phyloP scores from a whole-genome alignment of 1,140 invertebrate species.

The Archegozetes longisetosus region DNA sequence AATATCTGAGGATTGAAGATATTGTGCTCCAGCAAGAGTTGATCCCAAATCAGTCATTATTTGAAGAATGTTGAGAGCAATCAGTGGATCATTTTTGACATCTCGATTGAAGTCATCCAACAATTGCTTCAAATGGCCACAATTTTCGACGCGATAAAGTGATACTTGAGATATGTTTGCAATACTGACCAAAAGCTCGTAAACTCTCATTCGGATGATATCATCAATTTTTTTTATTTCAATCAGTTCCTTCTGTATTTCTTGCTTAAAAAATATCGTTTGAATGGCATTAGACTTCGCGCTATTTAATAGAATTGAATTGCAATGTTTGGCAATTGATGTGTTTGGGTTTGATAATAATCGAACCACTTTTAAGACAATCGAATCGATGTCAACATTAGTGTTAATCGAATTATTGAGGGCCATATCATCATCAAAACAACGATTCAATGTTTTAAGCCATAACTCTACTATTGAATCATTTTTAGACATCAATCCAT shows the following conservation, averaged over 20 bases:
- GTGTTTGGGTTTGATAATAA: neutral
- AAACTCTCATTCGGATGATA: neutral
- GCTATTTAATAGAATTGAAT: conserved; percentile 1
- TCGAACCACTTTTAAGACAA: neutral
- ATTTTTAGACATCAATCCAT: neutral
- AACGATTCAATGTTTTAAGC: conserved; percentile 9
- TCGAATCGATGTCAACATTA: neutral
- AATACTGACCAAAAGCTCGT: conserved; percentile 2
- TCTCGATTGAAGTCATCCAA: neutral
- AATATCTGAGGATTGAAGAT: neutral
- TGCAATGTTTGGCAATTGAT: neutral
- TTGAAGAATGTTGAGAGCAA: conserved; percentile 5
- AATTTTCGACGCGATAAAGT: neutral
- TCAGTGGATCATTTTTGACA: conserved; percentile 1
- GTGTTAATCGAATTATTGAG: conserved; percentile 3
- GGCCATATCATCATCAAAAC: neutral
- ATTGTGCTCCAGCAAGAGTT: neutral
- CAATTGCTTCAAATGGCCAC: neutral
- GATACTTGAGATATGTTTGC: neutral
- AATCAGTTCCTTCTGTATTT: neutral
- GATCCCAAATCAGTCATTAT: conserved; percentile 8
- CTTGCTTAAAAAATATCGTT: neutral
- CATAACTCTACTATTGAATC: neutral
- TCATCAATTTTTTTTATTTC: neutral
- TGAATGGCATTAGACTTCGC: conserved; percentile 2